Base-by-base conservation (phyloP, 2,888 invertebrate species). In the Standfussiana lucernea region DNA sequence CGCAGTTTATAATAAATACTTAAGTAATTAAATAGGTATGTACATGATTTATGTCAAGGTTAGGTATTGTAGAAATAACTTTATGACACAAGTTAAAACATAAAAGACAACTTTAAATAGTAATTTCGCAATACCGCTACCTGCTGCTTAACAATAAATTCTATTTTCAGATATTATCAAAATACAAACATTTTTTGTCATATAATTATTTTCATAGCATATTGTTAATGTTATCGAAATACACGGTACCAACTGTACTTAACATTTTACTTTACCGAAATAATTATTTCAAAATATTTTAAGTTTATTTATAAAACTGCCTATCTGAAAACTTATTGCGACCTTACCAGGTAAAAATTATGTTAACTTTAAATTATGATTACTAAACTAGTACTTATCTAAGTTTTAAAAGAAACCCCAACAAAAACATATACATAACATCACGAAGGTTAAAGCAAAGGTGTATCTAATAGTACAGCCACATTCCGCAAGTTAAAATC, bases 111-210 rank as follows among this genome's bases (percentile, higher is more conserved):
- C 67, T 35, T 50, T 28, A 47, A 15, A 21, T 6, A 18, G 35
- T 18, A 28, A 65, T 53, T 7, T n/a, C n/a, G 37, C 15, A 69
- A n/a, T 15, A 35, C 59, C 11, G 35, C 8, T 24, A 50, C n/a
- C 7, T 50, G 28, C 35, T 47, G 3, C 24, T 18, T 18, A 10
- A 21, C 18, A 32, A n/a, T 62, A 61, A n/a, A 77, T 50, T 32
- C 8, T 78, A 78, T 78, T 42, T 50, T 45, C 11, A 79, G 18
- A 40, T 4, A 21, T 32, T 21, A 61, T 72, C 28, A 5, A 62
- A 73, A 62, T 53, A 53, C 37, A 15, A 80, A 32, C 15, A n/a
- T 37, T 32, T 45, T n/a, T 53, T 53, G n/a, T 53, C 53, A 11
- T n/a, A 24, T 50, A 47, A 47, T 45, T 18, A n/a, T 53, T n/a